Conservation (phyloP, 1,140 invertebrate genomes). For the Drosophila asahinai region DNA sequence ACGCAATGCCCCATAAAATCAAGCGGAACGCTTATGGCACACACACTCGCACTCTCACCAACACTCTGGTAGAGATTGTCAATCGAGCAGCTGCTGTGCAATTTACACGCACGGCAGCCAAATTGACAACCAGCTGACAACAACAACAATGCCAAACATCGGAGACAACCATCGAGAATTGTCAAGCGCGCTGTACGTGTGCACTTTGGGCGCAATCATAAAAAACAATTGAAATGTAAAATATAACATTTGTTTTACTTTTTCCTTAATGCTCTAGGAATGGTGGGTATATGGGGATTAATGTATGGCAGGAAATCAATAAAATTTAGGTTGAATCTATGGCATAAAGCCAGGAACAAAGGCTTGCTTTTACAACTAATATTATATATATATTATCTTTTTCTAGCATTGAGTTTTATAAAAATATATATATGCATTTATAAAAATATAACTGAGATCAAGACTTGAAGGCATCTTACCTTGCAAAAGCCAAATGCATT, state of each 20-base stretch:
- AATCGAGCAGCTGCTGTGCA: conserved; percentile 81
- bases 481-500: neutral
- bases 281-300: neutral
- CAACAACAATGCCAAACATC: conserved; percentile 39
- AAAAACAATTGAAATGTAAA: conserved; percentile 84
- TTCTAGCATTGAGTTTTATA: neutral
- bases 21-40: conserved; percentile 71
- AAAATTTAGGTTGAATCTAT: neutral
- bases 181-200: conserved; percentile 61
- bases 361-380: rapidly evolving
- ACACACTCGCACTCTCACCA: conserved; percentile 25
- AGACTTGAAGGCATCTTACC: neutral
- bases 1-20: conserved; percentile 76
- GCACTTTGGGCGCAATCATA: conserved; percentile 80
- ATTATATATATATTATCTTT: neutral
- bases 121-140: conserved; percentile 74
- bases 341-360: neutral
- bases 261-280: conserved; percentile 19
- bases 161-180: conserved; percentile 48
- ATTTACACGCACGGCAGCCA: conserved; percentile 79
- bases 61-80: conserved; percentile 43
- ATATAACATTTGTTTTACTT: conserved; percentile 73
- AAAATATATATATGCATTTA: neutral
- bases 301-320: neutral
- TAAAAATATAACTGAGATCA: neutral